Base-by-base conservation (phyloP, 2,113 vertebrate species). In the Cisticola juncidis region DNA sequence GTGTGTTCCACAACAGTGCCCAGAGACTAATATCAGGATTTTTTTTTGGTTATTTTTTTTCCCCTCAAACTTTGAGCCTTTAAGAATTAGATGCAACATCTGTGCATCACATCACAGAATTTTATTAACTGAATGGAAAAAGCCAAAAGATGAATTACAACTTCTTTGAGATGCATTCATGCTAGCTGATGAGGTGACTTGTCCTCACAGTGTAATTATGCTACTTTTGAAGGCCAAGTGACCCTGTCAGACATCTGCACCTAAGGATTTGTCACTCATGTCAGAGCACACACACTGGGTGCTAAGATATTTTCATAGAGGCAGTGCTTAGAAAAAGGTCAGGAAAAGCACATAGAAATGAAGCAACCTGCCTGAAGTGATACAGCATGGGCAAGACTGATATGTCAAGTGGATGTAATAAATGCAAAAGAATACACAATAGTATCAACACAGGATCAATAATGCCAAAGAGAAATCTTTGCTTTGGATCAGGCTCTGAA, bases 1-100 rank as follows among this genome's bases (percentile, higher is more conserved):
- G 22, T 12, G 18, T 17, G 38, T 2, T 29, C 26, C 1, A 2
- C 13, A 3, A 1, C 4, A 71, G 21, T 2, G 9, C 22, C 33
- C 47, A 72, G 25, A 60, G 8, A 66, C 21, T 36, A 68, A 47
- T 68, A 56, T 28, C 31, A 86, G 15, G 12, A 24, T 33, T 23
- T 20, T 8, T 36, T 2, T 20, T 24, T 4, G n/a, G 4, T 23
- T 9, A 8, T 31, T 9, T 28, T 15, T 15, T 9, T 38, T 38
- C 38, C 38, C 38, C 44, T 7, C 48, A 16, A 26, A 48, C 38
- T 74, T 23, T 28, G 13, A 94, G 19, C 4, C 31, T 45, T 73
- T 29, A 48, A 77, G 45, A 73, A 81, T 61, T 25, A 88, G 14
- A 50, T n/a, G 29, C 8, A 61, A 38, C 12, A 66, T 17, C 21